A percentile compares a stretch with the other conserved stretches of the same genome.
These are phyloP conservation scores for Knipowitschia caucasica DNA, from an alignment of 2,797 vertebrate genomes.

Conservation along the genomic window DNA sequence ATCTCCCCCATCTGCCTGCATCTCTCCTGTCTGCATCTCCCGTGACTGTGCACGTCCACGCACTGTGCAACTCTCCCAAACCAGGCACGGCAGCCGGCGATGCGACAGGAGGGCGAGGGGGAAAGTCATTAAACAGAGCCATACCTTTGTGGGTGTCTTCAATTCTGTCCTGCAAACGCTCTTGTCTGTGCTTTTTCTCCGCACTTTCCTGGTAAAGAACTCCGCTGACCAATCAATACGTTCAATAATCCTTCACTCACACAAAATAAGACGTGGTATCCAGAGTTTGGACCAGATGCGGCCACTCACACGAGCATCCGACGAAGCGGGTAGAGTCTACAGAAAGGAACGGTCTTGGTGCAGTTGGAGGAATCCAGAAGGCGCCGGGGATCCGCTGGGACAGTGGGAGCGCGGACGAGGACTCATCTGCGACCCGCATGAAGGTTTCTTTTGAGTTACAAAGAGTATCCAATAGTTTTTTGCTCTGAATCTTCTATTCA, in stretches of 20 bases:
- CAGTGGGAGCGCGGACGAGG: conserved; percentile 15
- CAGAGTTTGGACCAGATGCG: conserved; percentile 42
- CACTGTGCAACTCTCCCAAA: conserved; percentile 24
- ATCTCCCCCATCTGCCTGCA: conserved; percentile 66
- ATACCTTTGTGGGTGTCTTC: conserved; percentile 54
- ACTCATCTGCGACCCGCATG: conserved; percentile 41
- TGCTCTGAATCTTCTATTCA: background rate
- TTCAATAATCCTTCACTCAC: conserved; percentile 49
- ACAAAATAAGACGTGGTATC: conserved; percentile 42
- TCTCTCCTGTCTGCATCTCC: conserved; percentile 7
- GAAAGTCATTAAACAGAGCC: conserved; percentile 39
- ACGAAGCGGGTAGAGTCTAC: conserved; percentile 39
- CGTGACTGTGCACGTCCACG: background rate
- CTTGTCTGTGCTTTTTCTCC: conserved; percentile 25
- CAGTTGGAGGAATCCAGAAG: conserved; percentile 32
- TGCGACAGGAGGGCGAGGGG: conserved; percentile 6
- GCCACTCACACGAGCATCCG: conserved; percentile 22
- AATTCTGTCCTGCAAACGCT: conserved; percentile 17
- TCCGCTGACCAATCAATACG: conserved; percentile 24
- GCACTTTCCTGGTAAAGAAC: conserved; percentile 33
- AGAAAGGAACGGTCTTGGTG: conserved; percentile 4
- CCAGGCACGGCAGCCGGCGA: conserved; percentile 13
- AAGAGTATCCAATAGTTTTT: conserved; percentile 4
- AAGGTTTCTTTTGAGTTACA: conserved; percentile 25
- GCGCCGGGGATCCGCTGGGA: conserved; percentile 33